Base-by-base conservation (phyloP, 1,140 invertebrate species). In the Hyposmocoma kahamanoa region DNA sequence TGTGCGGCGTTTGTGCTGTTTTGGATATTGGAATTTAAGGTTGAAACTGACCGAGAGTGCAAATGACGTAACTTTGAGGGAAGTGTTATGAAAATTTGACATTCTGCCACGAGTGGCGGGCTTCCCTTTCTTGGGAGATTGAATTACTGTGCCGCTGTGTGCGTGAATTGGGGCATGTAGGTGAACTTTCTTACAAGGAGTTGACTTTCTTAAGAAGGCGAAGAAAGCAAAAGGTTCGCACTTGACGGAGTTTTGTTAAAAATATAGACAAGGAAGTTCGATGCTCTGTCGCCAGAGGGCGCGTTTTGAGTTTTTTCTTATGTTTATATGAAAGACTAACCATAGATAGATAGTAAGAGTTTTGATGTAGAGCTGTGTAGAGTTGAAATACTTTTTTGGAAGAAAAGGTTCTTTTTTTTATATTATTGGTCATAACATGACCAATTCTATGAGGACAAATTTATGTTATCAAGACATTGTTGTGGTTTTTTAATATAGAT, bases 181-280 rank as follows among this genome's bases (percentile, higher is more conserved):
- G 63, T 52, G 66, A 73, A 76, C 71, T 81, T 83, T 81, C 77
- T 83, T 79, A 72, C 52, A 61, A 57, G 63, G 50, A 59, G 62
- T 69, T 67, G 43, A 60, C 56, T 78, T 85, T 85, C 82, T 82
- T 85, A 85, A 80, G 77, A 82, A 85, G 48, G 71, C 70, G 76
- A 85, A 85, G 82, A 83, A 85, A 79, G 56, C 64, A 62, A 85
- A 84, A 82, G 78, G 82, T 80, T 81, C 67, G 61, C 73, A 72
- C 76, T 85, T 73, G 72, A 76, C 55, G 69, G 65, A 55, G 69
- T 85, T 83, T 82, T 64, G 71, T 74, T 68, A 82, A 85, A 85
- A 85, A 85, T 82, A 59, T 50, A 54, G 17, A 62, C 64, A 47
- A 62, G 42, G 54, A 43, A 61, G 68, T 85, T 75, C 74, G 17